Conservation (phyloP, 2,888 invertebrate species). For the Cyaniris semiargus region DNA sequence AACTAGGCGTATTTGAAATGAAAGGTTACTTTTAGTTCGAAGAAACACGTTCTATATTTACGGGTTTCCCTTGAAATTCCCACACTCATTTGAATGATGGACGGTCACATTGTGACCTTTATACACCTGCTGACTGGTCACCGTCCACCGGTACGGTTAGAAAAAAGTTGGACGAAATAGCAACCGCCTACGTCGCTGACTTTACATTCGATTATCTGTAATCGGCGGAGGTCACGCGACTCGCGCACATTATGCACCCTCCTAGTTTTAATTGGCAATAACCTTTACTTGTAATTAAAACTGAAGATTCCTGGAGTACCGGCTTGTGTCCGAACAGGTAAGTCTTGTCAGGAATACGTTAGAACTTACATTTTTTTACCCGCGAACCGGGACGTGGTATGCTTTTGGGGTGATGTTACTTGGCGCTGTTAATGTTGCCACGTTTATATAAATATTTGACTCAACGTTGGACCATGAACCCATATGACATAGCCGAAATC, state of each 20-base stretch:
- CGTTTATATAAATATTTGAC: too few species aligned
- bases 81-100: conserved; percentile 5
- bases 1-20: not conserved
- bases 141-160: conserved; percentile 23
- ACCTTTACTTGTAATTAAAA: conserved; percentile 45
- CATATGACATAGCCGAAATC: not conserved
- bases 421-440: not conserved
- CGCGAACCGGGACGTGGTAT: not conserved
- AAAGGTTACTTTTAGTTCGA: not conserved
- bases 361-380: not conserved
- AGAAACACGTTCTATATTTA: conserved; percentile 5
- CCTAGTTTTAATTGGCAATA: conserved; percentile 42
- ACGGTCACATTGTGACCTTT: conserved; percentile 29
- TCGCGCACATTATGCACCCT: conserved; percentile 48
- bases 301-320: conserved; percentile 32
- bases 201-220: conserved; percentile 38
- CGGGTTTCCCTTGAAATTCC: conserved; percentile 1
- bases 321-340: conserved; percentile 11
- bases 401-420: not conserved
- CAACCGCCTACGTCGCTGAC: conserved; percentile 42
- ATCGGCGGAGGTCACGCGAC: conserved; percentile 43
- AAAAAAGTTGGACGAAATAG: conserved; percentile 42
- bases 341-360: conserved; percentile 26
- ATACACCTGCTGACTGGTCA: conserved; percentile 28
- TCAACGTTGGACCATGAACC: too few species aligned